Conservation (phyloP, 2,888 invertebrate genomes). For the Drosophila lacicola region DNA sequence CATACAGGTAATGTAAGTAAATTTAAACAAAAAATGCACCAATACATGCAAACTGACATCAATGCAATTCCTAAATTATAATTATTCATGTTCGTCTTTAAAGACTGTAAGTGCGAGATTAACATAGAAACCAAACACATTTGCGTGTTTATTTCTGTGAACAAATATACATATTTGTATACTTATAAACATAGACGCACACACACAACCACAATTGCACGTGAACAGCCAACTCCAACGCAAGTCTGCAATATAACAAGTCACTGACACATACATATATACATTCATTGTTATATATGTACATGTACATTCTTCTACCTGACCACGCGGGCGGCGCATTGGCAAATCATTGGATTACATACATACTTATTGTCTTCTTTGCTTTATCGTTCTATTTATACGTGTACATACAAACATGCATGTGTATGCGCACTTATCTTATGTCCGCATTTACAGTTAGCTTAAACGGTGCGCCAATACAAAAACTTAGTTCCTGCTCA, state of each 20-base stretch:
- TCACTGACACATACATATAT: neutral
- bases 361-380: neutral
- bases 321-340: conserved; percentile 27
- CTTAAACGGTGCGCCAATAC: conserved; percentile 8
- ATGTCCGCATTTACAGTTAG: conserved; percentile 24
- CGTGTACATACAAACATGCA: neutral
- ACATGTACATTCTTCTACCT: conserved; percentile 3
- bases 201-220: neutral
- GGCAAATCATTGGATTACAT: conserved; percentile 2
- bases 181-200: neutral
- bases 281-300: neutral
- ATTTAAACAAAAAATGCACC: neutral
- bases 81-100: conserved; percentile 1
- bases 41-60: neutral
- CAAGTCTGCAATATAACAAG: neutral
- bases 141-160: neutral
- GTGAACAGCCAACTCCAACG: neutral
- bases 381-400: conserved; percentile 21
- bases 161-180: neutral
- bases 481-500: conserved; percentile 23
- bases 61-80: neutral
- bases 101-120: neutral
- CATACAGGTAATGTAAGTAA: neutral
- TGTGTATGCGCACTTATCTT: conserved; percentile 18
- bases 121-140: conserved; percentile 2